Conservation (phyloP, 2,113 vertebrate genomes). For the Entosphenus tridentatus region DNA sequence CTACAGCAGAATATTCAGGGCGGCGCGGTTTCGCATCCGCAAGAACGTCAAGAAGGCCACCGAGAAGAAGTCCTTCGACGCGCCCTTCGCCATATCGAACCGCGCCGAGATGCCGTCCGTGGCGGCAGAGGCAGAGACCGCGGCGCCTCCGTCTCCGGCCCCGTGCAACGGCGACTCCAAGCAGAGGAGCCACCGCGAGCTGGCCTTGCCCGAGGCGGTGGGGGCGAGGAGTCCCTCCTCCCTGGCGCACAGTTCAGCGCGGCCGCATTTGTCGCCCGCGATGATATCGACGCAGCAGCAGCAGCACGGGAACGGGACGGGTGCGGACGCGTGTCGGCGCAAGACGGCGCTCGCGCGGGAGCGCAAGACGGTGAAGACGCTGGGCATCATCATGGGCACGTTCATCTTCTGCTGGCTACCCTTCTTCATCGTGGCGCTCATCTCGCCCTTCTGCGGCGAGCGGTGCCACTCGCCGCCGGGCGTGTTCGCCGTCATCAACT, state of each 20-base stretch:
- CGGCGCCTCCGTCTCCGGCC: neutral
- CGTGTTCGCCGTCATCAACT: slow-evolving; percentile 67
- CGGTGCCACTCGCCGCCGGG: slow-evolving; percentile 63
- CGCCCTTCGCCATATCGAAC: neutral
- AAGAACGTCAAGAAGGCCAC: slow-evolving; percentile 66
- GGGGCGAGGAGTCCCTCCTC: neutral
- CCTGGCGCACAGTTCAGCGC: no score
- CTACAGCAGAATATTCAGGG: slow-evolving; percentile 75
- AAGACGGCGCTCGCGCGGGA: slow-evolving; percentile 73
- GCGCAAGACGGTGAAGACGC: slow-evolving; percentile 75
- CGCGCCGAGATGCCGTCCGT: neutral
- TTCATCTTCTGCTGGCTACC: slow-evolving; percentile 96
- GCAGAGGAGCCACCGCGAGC: neutral
- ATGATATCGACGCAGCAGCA: neutral
- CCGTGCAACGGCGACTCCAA: neutral
- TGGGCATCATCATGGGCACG: slow-evolving; percentile 94
- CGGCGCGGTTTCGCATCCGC: slow-evolving; percentile 74
- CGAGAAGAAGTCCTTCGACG: slow-evolving; percentile 16
- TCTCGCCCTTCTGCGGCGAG: slow-evolving; percentile 62
- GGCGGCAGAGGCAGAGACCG: no score
- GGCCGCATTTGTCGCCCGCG: no score
- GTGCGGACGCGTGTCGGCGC: slow-evolving; percentile 16
- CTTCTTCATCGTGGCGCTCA: slow-evolving; percentile 83
- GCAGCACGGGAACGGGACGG: neutral
- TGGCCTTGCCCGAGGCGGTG: neutral